A percentile compares a stretch with the other conserved stretches of the same genome.
These are phyloP conservation scores for Dastarcus helophoroides DNA, from an alignment of 2,888 invertebrate species.

Conservation along the genomic window DNA sequence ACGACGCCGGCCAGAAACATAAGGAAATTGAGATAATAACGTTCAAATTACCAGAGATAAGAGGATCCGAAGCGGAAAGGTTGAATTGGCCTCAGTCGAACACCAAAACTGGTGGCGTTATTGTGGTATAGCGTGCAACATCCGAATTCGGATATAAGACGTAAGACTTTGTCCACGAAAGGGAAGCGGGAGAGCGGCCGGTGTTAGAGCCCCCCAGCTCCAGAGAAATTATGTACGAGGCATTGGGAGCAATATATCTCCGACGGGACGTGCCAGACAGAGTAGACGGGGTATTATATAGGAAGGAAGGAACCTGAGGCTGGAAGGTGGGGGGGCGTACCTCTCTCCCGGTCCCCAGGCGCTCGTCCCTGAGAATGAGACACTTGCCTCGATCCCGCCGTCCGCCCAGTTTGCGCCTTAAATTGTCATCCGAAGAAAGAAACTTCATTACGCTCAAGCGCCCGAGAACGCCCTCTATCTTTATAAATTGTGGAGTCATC, in stretches of 20 bases:
- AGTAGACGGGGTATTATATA: conserved; percentile 38
- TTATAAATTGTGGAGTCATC: conserved; percentile 7
- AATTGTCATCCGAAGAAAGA: conserved; percentile 35
- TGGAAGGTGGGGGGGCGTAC: conserved; percentile 17
- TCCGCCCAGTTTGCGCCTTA: conserved; percentile 26
- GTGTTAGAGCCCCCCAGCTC: conserved; percentile 23
- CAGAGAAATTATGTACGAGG: conserved; percentile 41
- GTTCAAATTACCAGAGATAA: too few relatives aligned
- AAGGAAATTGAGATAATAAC: too few relatives aligned
- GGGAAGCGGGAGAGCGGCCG: conserved; percentile 18
- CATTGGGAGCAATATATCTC: conserved; percentile 41
- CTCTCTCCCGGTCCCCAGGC: conserved; percentile 29
- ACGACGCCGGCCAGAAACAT: too few relatives aligned
- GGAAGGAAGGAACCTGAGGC: conserved; percentile 35
- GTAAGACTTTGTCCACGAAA: conserved; percentile 15
- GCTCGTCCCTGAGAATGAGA: conserved; percentile 36
- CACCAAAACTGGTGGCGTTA: too few relatives aligned
- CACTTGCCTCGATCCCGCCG: conserved; percentile 29
- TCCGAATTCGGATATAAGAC: conserved; percentile 21
- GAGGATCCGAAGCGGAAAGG: too few relatives aligned
- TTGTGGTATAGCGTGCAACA: conserved; percentile 14
- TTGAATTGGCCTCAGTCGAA: too few relatives aligned
- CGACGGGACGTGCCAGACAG: conserved; percentile 39
- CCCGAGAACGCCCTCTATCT: conserved; percentile 11
- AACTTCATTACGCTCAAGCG: conserved; percentile 29